Evolutionary conservation across 2,888 invertebrate species (phyloP).

Genomic region (Hydroisotoma schaefferi): DNA sequence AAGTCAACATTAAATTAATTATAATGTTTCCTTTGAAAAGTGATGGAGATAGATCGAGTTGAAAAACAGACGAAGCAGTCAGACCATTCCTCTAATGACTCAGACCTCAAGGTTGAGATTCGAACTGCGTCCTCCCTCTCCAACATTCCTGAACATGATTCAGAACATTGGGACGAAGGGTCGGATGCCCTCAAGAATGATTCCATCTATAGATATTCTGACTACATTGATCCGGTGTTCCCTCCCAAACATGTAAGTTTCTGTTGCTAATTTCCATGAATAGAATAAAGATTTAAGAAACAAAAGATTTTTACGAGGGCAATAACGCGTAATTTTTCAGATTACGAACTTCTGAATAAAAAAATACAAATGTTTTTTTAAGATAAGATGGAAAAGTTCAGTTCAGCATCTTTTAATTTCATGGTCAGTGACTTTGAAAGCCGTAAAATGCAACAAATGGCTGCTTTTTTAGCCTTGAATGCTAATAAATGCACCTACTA

Average conservation of each 20-base stretch:
- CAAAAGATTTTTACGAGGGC: too few relatives aligned
- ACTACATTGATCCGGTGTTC: constrained; percentile 74
- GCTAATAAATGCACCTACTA: too few relatives aligned
- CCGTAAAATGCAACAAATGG: too few relatives aligned
- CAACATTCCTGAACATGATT: constrained; percentile 49
- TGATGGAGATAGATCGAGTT: constrained; percentile 57
- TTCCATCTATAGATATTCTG: constrained; percentile 56
- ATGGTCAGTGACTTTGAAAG: constrained; percentile 1
- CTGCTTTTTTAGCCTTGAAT: too few relatives aligned
- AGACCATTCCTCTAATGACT: constrained; percentile 83
- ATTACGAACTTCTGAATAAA: too few relatives aligned
- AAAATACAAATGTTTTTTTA: background rate
- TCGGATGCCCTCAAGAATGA: constrained; percentile 53
- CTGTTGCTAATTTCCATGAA: constrained; percentile 3
- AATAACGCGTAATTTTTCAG: too few relatives aligned
- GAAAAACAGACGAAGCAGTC: constrained; percentile 59
- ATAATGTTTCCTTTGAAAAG: constrained; percentile 22
- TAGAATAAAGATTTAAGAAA: too few relatives aligned
- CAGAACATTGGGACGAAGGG: constrained; percentile 51
- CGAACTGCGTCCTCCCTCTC: constrained; percentile 58
- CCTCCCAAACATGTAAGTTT: constrained; percentile 66
- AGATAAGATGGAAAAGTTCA: background rate
- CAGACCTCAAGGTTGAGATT: constrained; percentile 84
- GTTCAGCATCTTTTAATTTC: constrained; percentile 1
- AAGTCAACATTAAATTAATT: background rate